Evolutionary conservation across 2,797 vertebrate genomes (phyloP), one percentile per base, ranked within the genome.

Genomic region (Sebastes hubbsi): DNA sequence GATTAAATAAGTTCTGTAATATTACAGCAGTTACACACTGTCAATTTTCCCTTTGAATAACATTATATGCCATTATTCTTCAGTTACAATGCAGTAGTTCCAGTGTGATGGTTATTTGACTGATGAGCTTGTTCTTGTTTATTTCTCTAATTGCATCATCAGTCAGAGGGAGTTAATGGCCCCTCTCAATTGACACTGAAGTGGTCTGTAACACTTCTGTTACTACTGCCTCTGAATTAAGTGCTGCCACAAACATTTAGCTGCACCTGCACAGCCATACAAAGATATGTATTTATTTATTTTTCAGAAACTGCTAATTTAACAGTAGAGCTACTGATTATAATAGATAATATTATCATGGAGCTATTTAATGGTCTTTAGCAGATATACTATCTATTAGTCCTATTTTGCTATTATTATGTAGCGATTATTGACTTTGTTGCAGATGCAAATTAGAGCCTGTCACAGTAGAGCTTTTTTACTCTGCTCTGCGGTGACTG

Each of bases 71-170:
- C 25, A 25, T 25, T 25, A 25, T 25, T 25, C 25, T 25, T 25
- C 25, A 25, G 73, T 71, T 69, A 64, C 24, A 69, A 16, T 58
- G 62, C 36, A 62, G 59, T 13, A 14, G 29, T 60, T 88, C 5
- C 67, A 81, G 58, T 72, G 34, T 81, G 78, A 70, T 60, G 64
- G 80, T 75, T 77, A 90, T 92, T 84, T 94, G 87, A 90, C 81
- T 82, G 88, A 93, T 88, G 88, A 90, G 66, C 83, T 80, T 87
- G 77, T 88, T 82, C 67, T 89, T 88, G 86, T 90, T 91, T 91
- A 83, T 90, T 88, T 83, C 32, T 88, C 80, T 88, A 93, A 94
- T 91, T 91, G 89, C 88, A 88, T 84, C 89, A 91, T 92, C 86
- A 89, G 78, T 92, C 88, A 93, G 82, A 69, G 65, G 54, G 77